These are phyloP conservation scores for Cyclophora punctaria DNA, from an alignment of 2,888 invertebrate genomes.

Conservation along the genomic window DNA sequence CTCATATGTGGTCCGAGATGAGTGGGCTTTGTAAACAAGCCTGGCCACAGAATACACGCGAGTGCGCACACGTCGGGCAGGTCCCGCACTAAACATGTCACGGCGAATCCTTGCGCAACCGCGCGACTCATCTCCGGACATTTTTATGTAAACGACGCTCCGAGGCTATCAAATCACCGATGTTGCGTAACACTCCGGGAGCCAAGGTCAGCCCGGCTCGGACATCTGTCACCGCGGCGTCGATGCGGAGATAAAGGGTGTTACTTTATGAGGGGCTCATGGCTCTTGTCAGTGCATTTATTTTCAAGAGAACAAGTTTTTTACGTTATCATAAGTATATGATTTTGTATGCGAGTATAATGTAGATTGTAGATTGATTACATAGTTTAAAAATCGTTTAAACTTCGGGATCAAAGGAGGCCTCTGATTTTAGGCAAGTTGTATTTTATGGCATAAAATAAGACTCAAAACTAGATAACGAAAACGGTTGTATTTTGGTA, in stretches of 20 bases:
- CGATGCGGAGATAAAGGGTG: neutral
- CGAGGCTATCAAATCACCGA: conserved; percentile 14
- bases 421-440: too few relatives aligned
- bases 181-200: conserved; percentile 14
- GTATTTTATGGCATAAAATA: neutral
- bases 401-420: too few relatives aligned
- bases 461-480: neutral
- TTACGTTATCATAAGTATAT: neutral
- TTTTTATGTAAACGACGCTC: conserved; percentile 18
- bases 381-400: neutral
- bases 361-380: neutral
- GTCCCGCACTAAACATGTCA: conserved; percentile 8
- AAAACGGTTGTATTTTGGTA: neutral
- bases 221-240: conserved; percentile 10
- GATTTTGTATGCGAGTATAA: neutral
- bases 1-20: too few relatives aligned
- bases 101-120: conserved; percentile 10
- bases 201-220: conserved; percentile 11
- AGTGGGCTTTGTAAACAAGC: too few relatives aligned
- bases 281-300: neutral
- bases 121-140: conserved; percentile 10
- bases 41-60: conserved; percentile 2
- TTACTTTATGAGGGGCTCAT: too few relatives aligned
- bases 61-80: neutral
- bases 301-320: neutral